Evolutionary conservation across 2,797 vertebrate species (phyloP).

Genomic region (Oreochromis mossambicus): DNA sequence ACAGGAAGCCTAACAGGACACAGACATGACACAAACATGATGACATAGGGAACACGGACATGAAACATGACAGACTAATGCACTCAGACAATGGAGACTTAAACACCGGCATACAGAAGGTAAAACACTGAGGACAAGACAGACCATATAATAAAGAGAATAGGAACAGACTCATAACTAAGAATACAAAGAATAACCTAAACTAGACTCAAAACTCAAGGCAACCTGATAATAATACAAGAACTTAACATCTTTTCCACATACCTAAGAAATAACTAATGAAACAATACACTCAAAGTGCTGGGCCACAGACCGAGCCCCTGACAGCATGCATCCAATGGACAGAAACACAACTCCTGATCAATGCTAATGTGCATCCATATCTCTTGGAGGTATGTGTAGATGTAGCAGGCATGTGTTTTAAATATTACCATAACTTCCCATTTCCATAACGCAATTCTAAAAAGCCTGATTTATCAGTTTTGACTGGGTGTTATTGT

Average conservation of each 20-base stretch:
- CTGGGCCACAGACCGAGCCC: background rate
- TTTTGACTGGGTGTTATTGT: background rate
- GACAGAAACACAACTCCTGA: background rate
- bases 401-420: background rate
- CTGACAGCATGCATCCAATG: background rate
- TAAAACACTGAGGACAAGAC: background rate
- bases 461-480: background rate
- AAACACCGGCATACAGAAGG: accelerated
- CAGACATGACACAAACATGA: background rate
- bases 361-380: background rate
- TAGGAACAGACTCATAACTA: background rate
- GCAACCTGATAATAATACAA: background rate
- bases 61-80: background rate
- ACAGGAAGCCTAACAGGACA: background rate
- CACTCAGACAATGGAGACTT: background rate
- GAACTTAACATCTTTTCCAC: background rate
- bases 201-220: background rate
- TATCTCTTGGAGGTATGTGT: background rate
- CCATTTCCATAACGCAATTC: background rate
- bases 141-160: background rate
- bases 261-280: background rate
- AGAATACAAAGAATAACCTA: background rate
- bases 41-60: background rate
- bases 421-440: background rate
- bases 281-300: background rate